Evolutionary conservation across 2,888 invertebrate genomes (phyloP), one percentile per base, ranked within the genome.

Genomic region (Philereme vetulata): DNA sequence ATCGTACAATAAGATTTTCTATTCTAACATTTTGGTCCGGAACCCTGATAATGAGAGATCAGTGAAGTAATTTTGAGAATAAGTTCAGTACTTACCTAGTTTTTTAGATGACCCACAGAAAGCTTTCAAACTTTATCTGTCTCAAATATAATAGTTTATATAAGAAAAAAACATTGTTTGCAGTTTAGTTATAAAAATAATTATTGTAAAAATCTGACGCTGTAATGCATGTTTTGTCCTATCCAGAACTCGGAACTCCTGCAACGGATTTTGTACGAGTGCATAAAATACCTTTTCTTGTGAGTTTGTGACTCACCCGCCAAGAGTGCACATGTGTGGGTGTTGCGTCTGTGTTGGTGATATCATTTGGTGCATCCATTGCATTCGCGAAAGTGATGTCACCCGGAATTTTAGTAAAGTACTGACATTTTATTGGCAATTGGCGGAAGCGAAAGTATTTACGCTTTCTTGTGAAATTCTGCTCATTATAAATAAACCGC

Each of bases 261-360:
- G 72, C 74, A 74, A 44, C 43, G 72, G 60, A 73, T 74, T 78
- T 74, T 65, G 70, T 76, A 72, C 82, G 84, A 84, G 81, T 85
- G 85, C 81, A 80, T 78, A 75, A 72, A 72, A 76, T 73, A 69
- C 72, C 68, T 71, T 72, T 70, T 64, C 67, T 21, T 21, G 21
- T 21, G 21, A 21, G 21, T 70, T 56, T 7, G 64, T 85, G 86
- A 86, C 60, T 86, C 85, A 86, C 77, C 73, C 75, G 48, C 65
- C 59, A 73, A 71, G 69, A 65, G 42, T 55, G 64, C 55, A 55
- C 1, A 51, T 64, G 72, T 74, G 81, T 81, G 76, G 81, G 81
- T 74, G 78, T 68, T 60, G 60, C 62, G 63, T 61, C 55, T 64
- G 64, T 71, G 71, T 74, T 66, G 69, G 75, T 80, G 82, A 80